These are phyloP conservation scores for Cassiopea andromeda DNA, from an alignment of 30 jellyfish, hydroid and myxozoan genomes.

Conservation along the genomic window DNA sequence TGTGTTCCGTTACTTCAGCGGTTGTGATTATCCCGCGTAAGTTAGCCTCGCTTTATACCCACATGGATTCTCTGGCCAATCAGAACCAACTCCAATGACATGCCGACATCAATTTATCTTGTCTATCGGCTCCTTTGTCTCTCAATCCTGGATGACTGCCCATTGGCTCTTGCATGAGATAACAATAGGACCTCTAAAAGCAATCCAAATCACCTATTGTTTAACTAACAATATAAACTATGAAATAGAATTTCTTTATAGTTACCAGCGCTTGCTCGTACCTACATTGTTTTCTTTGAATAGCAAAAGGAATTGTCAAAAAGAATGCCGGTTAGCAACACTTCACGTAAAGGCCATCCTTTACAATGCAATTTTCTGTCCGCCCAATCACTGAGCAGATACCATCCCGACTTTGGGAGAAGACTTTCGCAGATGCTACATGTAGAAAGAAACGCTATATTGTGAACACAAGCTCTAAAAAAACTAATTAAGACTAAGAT, in stretches of 20 bases:
- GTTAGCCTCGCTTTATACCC: neutral
- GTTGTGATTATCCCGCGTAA: neutral
- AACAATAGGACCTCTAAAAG: slow-evolving; percentile 12
- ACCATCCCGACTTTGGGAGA: neutral
- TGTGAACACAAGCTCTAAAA: neutral
- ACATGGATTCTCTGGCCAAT: slow-evolving; percentile 8
- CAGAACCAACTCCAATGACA: neutral
- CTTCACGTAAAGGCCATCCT: neutral
- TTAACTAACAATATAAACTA: slow-evolving; percentile 17
- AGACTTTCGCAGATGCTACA: neutral
- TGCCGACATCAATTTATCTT: neutral
- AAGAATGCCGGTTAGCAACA: neutral
- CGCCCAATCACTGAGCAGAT: neutral
- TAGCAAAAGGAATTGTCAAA: slow-evolving; percentile 25
- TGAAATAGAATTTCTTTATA: slow-evolving; percentile 20
- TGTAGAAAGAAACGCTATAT: neutral
- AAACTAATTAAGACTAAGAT: neutral
- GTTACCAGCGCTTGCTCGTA: slow-evolving; percentile 53
- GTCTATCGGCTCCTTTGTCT: slow-evolving; percentile 19
- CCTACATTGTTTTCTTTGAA: slow-evolving; percentile 23
- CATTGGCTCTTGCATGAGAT: slow-evolving; percentile 6
- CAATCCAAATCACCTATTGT: slow-evolving; percentile 34
- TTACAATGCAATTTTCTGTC: neutral
- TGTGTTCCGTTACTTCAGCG: neutral
- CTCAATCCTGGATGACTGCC: neutral